Base-by-base conservation (phyloP, 2,113 vertebrate genomes). In the Seriola rivoliana region DNA sequence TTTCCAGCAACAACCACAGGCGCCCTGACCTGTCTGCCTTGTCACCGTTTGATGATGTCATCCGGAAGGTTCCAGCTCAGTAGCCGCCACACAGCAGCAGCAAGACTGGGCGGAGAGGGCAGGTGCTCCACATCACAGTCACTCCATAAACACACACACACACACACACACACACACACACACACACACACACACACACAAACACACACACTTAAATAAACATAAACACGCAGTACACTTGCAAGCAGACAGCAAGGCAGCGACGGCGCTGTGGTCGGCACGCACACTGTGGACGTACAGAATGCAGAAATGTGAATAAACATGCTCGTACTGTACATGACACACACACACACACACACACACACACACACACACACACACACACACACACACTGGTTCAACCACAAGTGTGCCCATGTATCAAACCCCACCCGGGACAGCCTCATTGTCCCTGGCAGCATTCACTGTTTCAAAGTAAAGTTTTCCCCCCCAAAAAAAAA, bases 11-110 rank as follows among this genome's bases (percentile, higher is more conserved):
- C 84, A 73, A 86, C 90, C 91, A 66, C 88, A 87, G 88, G 89
- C 88, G 82, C 85, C 89, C 69, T 82, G 85, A 91, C 82, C 86
- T 78, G 92, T 94, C 90, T 90, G 84, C 86, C 84, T 78, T 70
- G 84, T 93, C 90, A 89, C 85, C 38, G 29, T 92, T 91, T 91
- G 87, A 91, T 94, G 93, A 94, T 91, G 90, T 94, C 90, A 94
- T 87, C 71, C 29, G 82, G 90, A 92, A 91, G 86, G 80, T 85
- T 91, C 85, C 82, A 88, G 79, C 79, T 87, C 73, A 42, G 88
- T 83, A 85, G 80, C 50, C 40, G 14, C 62, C 68, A 75, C 81
- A 48, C 82, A 66, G 72, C 80, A 66, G 72, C 80, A 86, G 89
- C 81, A 40, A 44, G 82, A 82, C 81, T 88, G 84, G 79, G 52